Percentiles rank a stretch among this genome's conserved stretches.
Evolutionary conservation across 2,113 vertebrate genomes (phyloP).

Genomic region (Nettapus auritus): DNA sequence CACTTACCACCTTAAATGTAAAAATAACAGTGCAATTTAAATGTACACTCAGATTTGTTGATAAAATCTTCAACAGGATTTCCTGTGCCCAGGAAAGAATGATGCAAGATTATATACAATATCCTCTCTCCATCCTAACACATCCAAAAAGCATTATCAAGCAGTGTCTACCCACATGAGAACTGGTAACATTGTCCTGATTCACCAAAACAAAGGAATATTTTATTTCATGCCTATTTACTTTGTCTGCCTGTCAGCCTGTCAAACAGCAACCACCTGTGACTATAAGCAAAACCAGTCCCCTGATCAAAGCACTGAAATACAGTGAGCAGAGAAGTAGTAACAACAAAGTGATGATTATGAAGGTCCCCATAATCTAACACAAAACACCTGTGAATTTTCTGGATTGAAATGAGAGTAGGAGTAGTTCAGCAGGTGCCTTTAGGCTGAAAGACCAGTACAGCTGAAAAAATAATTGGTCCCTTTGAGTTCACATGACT

Average conservation of each 20-base stretch:
- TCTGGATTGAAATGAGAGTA: background rate
- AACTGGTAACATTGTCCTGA: background rate
- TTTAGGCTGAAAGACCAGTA: background rate
- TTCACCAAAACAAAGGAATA: slow-evolving; percentile 40
- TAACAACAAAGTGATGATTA: background rate
- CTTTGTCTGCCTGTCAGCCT: slow-evolving; percentile 26
- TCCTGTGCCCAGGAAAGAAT: background rate
- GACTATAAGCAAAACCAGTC: slow-evolving; percentile 2
- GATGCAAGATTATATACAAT: background rate
- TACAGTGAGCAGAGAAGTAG: background rate
- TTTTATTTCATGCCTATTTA: slow-evolving; percentile 33
- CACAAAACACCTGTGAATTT: slow-evolving; percentile 10
- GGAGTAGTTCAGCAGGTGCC: background rate
- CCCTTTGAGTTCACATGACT: background rate
- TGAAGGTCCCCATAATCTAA: background rate
- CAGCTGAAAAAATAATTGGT: background rate
- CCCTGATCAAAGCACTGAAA: slow-evolving; percentile 24
- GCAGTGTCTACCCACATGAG: background rate
- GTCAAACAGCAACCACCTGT: slow-evolving; percentile 39
- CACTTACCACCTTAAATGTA: background rate
- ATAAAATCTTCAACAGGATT: background rate
- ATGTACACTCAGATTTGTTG: background rate
- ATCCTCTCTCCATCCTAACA: background rate
- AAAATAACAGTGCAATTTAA: background rate
- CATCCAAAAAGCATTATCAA: background rate